Evolutionary conservation across 2,888 invertebrate species (phyloP).

Genomic region (Leucophenga maculata): DNA sequence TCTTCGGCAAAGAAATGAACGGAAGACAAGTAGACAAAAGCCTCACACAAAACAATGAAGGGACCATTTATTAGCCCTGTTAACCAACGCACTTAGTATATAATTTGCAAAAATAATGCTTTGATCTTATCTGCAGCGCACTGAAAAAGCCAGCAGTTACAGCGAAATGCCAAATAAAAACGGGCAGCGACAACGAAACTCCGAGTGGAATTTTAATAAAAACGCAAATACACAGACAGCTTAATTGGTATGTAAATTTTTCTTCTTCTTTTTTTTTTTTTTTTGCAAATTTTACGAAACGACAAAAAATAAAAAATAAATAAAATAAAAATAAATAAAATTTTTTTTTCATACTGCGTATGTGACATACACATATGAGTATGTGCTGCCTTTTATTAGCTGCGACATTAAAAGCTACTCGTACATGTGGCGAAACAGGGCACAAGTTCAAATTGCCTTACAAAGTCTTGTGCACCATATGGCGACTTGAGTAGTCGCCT

Average conservation of each 20-base stretch:
- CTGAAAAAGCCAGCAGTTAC: not conserved
- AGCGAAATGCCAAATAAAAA: not conserved
- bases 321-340: not conserved
- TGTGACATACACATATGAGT: too few species aligned
- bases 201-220: not conserved
- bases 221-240: not conserved
- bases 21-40: not conserved
- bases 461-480: too few species aligned
- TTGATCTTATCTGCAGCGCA: constrained; percentile 1
- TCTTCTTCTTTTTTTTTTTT: not conserved
- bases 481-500: too few species aligned
- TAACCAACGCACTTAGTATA: not conserved
- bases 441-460: too few species aligned
- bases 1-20: too few species aligned
- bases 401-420: too few species aligned
- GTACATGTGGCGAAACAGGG: too few species aligned
- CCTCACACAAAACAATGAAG: not conserved
- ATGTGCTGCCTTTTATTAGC: too few species aligned
- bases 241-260: constrained; percentile 9
- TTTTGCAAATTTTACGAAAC: not conserved
- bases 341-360: too few species aligned
- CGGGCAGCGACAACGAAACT: not conserved
- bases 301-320: not conserved
- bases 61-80: not conserved
- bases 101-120: constrained; percentile 7